A percentile compares a stretch with the other conserved stretches of the same genome.
phyloP scores from a whole-genome alignment of 1,140 invertebrate genomes.

The Rhynchophorus ferrugineus region DNA sequence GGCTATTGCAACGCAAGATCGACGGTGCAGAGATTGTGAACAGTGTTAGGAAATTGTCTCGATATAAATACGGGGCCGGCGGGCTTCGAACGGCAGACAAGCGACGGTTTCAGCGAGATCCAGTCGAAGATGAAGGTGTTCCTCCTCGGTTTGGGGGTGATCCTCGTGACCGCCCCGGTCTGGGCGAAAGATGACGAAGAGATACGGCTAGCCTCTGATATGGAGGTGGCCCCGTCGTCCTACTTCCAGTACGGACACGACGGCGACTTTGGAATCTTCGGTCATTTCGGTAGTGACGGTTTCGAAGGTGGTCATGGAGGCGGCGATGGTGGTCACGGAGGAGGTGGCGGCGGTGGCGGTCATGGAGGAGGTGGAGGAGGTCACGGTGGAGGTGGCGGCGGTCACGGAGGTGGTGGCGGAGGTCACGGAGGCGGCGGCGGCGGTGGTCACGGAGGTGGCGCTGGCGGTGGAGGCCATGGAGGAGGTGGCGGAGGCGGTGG shows the following conservation, averaged over 20 bases:
- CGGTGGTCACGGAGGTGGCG: no score
- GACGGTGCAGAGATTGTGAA: slow-evolving; percentile 19
- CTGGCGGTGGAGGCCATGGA: no score
- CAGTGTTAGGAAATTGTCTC: slow-evolving; percentile 6
- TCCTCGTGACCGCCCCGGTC: slow-evolving; percentile 14
- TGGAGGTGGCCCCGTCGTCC: slow-evolving; percentile 4
- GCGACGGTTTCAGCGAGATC: slow-evolving; percentile 8
- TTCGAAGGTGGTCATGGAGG: no score
- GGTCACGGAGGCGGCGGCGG: no score
- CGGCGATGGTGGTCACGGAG: no score
- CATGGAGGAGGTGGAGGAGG: no score
- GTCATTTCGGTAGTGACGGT: slow-evolving; percentile 44
- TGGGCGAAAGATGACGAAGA: slow-evolving; percentile 32
- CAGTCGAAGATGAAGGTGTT: slow-evolving; percentile 30
- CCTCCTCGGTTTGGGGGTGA: slow-evolving; percentile 29
- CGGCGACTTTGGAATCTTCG: no score
- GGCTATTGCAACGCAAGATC: slow-evolving; percentile 12
- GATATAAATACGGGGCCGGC: slow-evolving; percentile 20
- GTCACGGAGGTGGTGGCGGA: no score
- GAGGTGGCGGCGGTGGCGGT: no score
- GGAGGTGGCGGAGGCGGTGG: no score
- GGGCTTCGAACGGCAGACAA: slow-evolving; percentile 5
- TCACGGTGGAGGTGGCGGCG: no score
- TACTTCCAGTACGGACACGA: slow-evolving; percentile 26
- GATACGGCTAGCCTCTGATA: slow-evolving; percentile 3